Conservation (phyloP, 92 coral and sea anemone species). For the Plumapathes pennacea region DNA sequence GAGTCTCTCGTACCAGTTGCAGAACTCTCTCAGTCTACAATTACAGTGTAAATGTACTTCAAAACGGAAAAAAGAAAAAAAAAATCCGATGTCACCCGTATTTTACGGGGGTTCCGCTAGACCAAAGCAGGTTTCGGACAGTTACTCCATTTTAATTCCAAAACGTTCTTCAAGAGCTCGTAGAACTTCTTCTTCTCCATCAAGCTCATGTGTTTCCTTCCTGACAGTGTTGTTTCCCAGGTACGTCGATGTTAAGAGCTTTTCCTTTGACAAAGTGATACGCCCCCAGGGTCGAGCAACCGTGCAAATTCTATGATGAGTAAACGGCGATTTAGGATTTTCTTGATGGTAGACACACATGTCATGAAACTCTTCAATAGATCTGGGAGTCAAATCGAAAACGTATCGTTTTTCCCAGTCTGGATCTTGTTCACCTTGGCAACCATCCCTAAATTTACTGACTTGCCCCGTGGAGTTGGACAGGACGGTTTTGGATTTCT, state of each 20-base stretch:
- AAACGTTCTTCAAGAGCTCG: constrained; percentile 24
- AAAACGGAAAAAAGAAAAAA: no score
- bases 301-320: constrained; percentile 13
- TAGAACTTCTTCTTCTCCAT: constrained; percentile 27
- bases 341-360: constrained; percentile 1
- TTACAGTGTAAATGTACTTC: no score
- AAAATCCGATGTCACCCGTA: no score
- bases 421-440: not conserved
- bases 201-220: constrained; percentile 5
- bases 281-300: constrained; percentile 33
- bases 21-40: no score
- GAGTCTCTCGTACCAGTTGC: no score
- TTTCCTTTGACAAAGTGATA: constrained; percentile 16
- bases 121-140: not conserved
- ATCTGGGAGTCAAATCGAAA: constrained; percentile 24
- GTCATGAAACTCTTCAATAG: constrained; percentile 5
- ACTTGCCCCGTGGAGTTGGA: not conserved
- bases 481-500: not conserved
- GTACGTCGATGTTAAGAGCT: constrained; percentile 8
- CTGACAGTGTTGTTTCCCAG: constrained; percentile 21
- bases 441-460: not conserved
- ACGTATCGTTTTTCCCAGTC: not conserved
- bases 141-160: constrained; percentile 31
- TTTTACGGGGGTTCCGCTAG: not conserved
- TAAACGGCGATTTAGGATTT: constrained; percentile 3